Conservation (phyloP, 1,140 invertebrate genomes). For the Telenomus remus region DNA sequence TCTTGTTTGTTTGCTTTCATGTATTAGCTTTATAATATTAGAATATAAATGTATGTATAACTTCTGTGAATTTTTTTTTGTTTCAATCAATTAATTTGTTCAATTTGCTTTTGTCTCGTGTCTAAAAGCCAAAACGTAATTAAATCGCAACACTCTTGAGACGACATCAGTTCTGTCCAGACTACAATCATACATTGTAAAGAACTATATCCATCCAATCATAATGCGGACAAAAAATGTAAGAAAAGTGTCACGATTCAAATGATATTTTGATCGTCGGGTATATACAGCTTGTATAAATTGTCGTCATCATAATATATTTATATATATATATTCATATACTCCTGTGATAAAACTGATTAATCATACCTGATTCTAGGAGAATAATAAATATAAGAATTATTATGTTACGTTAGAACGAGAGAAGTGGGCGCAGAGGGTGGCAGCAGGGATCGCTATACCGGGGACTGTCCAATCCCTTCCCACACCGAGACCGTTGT, state of each 20-base stretch:
- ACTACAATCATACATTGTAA: neutral
- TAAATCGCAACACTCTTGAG: slow-evolving; percentile 4
- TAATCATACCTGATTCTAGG: slow-evolving; percentile 71
- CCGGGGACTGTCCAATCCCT: slow-evolving; percentile 66
- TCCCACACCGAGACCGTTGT: slow-evolving; percentile 67
- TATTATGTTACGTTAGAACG: slow-evolving; percentile 74
- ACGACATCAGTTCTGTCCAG: neutral
- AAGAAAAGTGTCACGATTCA: slow-evolving; percentile 1
- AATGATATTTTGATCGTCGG: slow-evolving; percentile 15
- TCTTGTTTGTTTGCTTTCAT: slow-evolving; percentile 73
- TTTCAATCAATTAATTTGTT: slow-evolving; percentile 2
- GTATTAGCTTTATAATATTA: slow-evolving; percentile 76
- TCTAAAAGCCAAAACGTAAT: slow-evolving; percentile 28
- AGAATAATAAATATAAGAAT: slow-evolving; percentile 75
- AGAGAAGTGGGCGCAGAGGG: slow-evolving; percentile 74
- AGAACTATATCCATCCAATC: no score
- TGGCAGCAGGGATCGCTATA: slow-evolving; percentile 71
- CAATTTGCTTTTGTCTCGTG: slow-evolving; percentile 27
- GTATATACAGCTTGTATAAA: slow-evolving; percentile 28
- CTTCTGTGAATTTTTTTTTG: slow-evolving; percentile 57
- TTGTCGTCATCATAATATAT: slow-evolving; percentile 1
- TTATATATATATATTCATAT: slow-evolving; percentile 65
- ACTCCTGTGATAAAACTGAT: slow-evolving; percentile 75
- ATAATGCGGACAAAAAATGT: neutral
- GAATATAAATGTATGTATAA: slow-evolving; percentile 74